phyloP scores from a whole-genome alignment of 1,140 invertebrate genomes.

The Papilio machaon region DNA sequence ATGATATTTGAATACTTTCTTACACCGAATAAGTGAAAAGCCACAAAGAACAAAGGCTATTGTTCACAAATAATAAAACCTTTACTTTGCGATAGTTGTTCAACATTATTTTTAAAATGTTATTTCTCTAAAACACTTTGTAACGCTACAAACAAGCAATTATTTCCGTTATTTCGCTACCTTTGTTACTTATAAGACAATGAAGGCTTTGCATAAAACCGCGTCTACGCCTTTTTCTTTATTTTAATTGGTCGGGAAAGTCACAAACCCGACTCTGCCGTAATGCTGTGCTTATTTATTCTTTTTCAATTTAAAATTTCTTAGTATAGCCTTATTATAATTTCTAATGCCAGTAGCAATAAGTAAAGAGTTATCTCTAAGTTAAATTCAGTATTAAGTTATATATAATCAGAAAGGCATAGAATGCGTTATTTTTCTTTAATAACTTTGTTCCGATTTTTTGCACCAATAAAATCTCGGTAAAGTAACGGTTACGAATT shows the following conservation, averaged over 20 bases:
- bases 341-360: not conserved
- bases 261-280: not conserved
- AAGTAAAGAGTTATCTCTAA: not conserved
- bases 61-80: not conserved
- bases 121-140: slow-evolving; percentile 3
- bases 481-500: too few relatives aligned
- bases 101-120: not conserved
- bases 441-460: not conserved
- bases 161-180: slow-evolving; percentile 10
- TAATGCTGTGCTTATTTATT: slow-evolving; percentile 16
- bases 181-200: slow-evolving; percentile 34
- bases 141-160: not conserved
- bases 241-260: not conserved
- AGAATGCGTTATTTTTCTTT: not conserved
- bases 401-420: not conserved
- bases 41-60: not conserved
- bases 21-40: not conserved
- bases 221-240: slow-evolving; percentile 7
- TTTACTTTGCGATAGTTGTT: not conserved
- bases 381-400: too few relatives aligned
- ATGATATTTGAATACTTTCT: not conserved
- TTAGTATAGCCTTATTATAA: not conserved
- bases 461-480: too few relatives aligned
- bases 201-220: slow-evolving; percentile 29
- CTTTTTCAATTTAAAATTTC: not conserved